Conservation (phyloP, 1,140 invertebrate genomes). For the Chironomus tepperi region DNA sequence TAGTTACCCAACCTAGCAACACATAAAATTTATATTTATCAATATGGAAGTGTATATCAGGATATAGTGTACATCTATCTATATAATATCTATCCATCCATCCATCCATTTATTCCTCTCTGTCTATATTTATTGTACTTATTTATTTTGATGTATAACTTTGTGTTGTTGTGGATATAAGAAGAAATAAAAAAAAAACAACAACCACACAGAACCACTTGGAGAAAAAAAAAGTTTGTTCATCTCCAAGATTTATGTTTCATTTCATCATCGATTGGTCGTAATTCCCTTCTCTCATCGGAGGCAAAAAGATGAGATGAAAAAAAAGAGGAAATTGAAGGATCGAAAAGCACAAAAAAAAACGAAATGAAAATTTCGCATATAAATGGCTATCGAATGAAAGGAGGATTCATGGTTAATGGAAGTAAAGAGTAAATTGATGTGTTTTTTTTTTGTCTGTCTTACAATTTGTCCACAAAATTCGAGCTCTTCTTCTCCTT, state of each 20-base stretch:
- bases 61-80: constrained; percentile 5
- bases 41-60: background rate
- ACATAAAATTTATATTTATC: too few relatives aligned
- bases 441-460: background rate
- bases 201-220: too few relatives aligned
- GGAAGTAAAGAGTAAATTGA: background rate
- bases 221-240: background rate
- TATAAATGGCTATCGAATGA: background rate
- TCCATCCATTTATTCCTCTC: background rate
- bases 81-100: background rate
- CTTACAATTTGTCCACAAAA: background rate
- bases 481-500: background rate
- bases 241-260: background rate
- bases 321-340: background rate
- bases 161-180: too few relatives aligned
- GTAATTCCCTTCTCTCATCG: constrained; percentile 1
- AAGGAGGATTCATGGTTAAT: constrained; percentile 7
- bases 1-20: too few relatives aligned
- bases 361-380: background rate
- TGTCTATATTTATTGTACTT: background rate
- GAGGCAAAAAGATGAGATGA: background rate
- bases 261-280: constrained; percentile 1
- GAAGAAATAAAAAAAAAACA: too few relatives aligned
- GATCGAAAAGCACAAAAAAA: background rate
- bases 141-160: background rate